Percentiles rank a stretch among this genome's conserved stretches.
These are phyloP conservation scores for Aporophyla nigra DNA, from an alignment of 2,888 invertebrate genomes.

Conservation along the genomic window DNA sequence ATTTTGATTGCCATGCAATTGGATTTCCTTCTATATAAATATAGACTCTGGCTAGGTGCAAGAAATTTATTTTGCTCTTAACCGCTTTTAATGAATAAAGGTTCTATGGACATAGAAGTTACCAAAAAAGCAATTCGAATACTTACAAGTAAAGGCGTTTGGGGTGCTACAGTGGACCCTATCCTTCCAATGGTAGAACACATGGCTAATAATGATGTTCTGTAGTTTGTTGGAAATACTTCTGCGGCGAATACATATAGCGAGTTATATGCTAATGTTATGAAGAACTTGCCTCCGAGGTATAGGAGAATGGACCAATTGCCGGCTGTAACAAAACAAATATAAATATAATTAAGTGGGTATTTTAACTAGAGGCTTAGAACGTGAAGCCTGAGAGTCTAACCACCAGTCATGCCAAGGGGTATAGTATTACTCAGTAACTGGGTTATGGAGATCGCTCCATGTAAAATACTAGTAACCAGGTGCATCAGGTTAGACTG, in stretches of 20 bases:
- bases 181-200: constrained; percentile 93
- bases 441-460: too few relatives aligned
- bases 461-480: too few relatives aligned
- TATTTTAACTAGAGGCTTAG: not conserved
- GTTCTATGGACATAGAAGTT: not conserved
- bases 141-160: constrained; percentile 92
- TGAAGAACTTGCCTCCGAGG: constrained; percentile 93
- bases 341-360: not conserved
- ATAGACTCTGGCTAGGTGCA: not conserved
- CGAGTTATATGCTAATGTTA: constrained; percentile 92
- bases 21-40: not conserved
- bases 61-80: not conserved
- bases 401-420: too few relatives aligned
- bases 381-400: too few relatives aligned
- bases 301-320: constrained; percentile 90
- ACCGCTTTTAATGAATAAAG: not conserved
- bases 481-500: too few relatives aligned
- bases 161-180: constrained; percentile 93
- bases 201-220: constrained; percentile 92
- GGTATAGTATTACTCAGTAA: too few relatives aligned
- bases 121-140: not conserved
- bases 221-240: constrained; percentile 93
- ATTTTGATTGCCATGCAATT: constrained; percentile 10
- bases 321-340: constrained; percentile 81
- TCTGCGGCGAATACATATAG: constrained; percentile 93